Percentiles rank a stretch among this genome's conserved stretches.
Evolutionary conservation across 2,888 invertebrate genomes (phyloP).

Genomic region (Drosophila affinis): DNA sequence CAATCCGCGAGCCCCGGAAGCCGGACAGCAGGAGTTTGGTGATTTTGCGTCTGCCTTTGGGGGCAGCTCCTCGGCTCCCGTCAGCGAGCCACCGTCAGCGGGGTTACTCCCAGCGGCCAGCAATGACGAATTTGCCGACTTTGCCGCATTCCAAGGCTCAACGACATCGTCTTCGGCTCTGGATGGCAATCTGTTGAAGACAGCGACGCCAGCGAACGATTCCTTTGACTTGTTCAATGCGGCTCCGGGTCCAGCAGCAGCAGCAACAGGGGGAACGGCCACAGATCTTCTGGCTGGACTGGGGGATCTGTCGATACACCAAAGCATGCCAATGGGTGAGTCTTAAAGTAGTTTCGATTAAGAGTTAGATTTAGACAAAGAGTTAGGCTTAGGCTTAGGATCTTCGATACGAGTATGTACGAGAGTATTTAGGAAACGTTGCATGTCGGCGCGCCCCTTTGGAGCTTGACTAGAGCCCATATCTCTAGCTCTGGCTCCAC

Average conservation of each 20-base stretch:
- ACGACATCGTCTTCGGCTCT: conserved; percentile 41
- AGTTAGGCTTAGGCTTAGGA: conserved; percentile 33
- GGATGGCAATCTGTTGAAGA: conserved; percentile 66
- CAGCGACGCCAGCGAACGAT: conserved; percentile 75
- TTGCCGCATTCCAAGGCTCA: conserved; percentile 87
- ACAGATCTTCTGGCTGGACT: conserved; percentile 85
- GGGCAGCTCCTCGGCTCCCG: conserved; percentile 37
- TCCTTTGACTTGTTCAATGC: conserved; percentile 79
- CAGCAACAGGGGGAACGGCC: conserved; percentile 57
- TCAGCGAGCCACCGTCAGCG: conserved; percentile 59
- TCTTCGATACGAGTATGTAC: conserved; percentile 27
- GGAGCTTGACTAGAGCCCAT: conserved; percentile 45
- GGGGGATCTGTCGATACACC: conserved; percentile 83
- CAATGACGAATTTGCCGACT: conserved; percentile 92
- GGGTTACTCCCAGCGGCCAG: conserved; percentile 52
- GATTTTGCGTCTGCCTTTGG: conserved; percentile 91
- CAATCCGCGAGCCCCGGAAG: conserved; percentile 84
- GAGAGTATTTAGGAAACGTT: conserved; percentile 42
- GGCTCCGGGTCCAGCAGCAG: conserved; percentile 33
- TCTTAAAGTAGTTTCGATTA: conserved; percentile 6
- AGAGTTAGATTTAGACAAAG: conserved; percentile 10
- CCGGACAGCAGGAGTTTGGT: conserved; percentile 87
- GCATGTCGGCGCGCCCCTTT: conserved; percentile 50
- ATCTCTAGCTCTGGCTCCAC: conserved; percentile 52
- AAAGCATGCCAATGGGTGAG: conserved; percentile 83